Conservation (phyloP, 2,888 invertebrate species). For the Brachylomia viminalis region DNA sequence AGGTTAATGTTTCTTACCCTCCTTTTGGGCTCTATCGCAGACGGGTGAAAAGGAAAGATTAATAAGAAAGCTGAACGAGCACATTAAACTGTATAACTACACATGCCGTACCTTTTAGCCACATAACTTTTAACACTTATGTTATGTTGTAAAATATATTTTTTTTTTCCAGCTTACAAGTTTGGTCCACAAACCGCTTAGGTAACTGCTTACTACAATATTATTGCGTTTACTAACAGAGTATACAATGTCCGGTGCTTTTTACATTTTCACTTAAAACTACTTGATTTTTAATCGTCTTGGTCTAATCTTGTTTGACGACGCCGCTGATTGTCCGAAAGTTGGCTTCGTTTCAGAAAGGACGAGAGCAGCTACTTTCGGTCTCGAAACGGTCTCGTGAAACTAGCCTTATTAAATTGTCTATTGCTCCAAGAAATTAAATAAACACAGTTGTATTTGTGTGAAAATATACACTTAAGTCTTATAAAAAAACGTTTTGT, state of each 20-base stretch:
- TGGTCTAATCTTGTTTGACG: constrained; percentile 15
- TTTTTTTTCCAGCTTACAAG: not conserved
- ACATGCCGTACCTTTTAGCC: not conserved
- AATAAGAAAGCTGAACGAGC: not conserved
- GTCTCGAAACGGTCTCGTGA: constrained; percentile 10
- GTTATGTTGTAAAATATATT: not conserved
- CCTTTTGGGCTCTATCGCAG: not conserved
- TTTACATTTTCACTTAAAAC: constrained; percentile 50
- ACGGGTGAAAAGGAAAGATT: not conserved
- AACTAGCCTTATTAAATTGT: constrained; percentile 5
- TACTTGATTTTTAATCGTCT: constrained; percentile 46
- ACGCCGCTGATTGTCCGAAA: not conserved
- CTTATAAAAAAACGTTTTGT: constrained; percentile 2
- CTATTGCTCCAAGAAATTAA: not conserved
- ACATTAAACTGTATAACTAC: not conserved
- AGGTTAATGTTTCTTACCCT: too few relatives aligned
- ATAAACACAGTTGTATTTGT: constrained; percentile 32
- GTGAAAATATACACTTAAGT: constrained; percentile 25
- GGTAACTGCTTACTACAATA: constrained; percentile 53
- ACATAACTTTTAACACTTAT: too few relatives aligned
- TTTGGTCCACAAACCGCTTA: constrained; percentile 30
- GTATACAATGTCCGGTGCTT: constrained; percentile 45
- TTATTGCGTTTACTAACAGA: constrained; percentile 43
- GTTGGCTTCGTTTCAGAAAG: not conserved
- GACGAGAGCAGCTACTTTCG: not conserved